Conservation (phyloP, 1,140 invertebrate genomes). For the Drosophila littoralis region DNA sequence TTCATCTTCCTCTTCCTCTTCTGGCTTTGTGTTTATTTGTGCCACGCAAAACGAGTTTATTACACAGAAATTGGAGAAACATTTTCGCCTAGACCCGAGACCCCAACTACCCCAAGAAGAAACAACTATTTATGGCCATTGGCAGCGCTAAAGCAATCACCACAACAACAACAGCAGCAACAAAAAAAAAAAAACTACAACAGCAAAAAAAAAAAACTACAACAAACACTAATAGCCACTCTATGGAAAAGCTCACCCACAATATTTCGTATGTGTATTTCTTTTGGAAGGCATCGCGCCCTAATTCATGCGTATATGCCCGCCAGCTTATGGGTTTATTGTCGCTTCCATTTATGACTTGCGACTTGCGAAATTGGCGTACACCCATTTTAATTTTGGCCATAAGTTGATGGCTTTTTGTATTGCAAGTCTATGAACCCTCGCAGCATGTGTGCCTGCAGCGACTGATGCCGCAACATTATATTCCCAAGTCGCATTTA, state of each 20-base stretch:
- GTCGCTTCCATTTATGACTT: slow-evolving; percentile 75
- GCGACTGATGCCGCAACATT: slow-evolving; percentile 31
- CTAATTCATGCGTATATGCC: slow-evolving; percentile 68
- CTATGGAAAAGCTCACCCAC: slow-evolving; percentile 28
- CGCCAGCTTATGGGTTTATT: slow-evolving; percentile 77
- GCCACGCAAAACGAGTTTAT: slow-evolving; percentile 76
- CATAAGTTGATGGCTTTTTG: slow-evolving; percentile 77
- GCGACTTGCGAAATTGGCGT: slow-evolving; percentile 71
- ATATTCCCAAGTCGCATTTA: slow-evolving; percentile 17
- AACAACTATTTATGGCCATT: slow-evolving; percentile 76
- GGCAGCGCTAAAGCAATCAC: slow-evolving; percentile 62
- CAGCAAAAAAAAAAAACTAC: slow-evolving; percentile 1
- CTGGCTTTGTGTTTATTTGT: slow-evolving; percentile 62
- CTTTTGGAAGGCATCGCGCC: slow-evolving; percentile 14
- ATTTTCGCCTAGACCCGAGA: slow-evolving; percentile 43
- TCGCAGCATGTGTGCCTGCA: slow-evolving; percentile 42
- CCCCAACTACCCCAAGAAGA: slow-evolving; percentile 3
- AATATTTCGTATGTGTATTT: slow-evolving; percentile 42
- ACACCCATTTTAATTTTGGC: slow-evolving; percentile 77
- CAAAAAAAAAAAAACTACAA: slow-evolving; percentile 53
- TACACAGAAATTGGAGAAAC: slow-evolving; percentile 72
- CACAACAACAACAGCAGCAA: slow-evolving; percentile 59
- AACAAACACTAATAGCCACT: slow-evolving; percentile 42
- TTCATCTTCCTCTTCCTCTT: neutral
- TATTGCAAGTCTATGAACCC: slow-evolving; percentile 41